Base-by-base conservation (phyloP, 2,113 vertebrate genomes). In the Myanophis thanlyinensis region DNA sequence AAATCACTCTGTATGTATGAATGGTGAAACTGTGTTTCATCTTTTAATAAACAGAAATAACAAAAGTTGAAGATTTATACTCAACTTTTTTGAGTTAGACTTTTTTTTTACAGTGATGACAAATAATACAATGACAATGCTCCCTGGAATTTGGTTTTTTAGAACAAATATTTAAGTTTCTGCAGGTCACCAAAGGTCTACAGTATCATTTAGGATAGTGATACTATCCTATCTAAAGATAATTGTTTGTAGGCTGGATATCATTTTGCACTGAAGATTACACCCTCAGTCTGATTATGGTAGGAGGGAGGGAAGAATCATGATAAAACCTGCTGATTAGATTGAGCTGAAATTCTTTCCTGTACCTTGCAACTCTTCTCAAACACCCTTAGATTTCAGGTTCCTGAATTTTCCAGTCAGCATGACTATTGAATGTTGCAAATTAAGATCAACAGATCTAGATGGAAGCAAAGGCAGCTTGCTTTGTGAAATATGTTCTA, bases 61-160 rank as follows among this genome's bases (percentile, higher is more conserved):
- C 46, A 59, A 51, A 56, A 85, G 11, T 46, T 30, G 20, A 85
- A n/a, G 67, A 53, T 73, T 53, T 59, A 25, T 53, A 49, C 30
- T 53, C 73, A 89, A 23, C 30, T 46, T 92, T 92, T 88, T n/a
- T 93, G 88, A 46, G 93, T 30, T 25, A 91, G 44, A 51, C 0
- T 0, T 93, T 87, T 93, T 87, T 94, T 93, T 89, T 35, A 3
- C 44, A 89, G 48, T 73, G 9, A 93, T 93, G 46, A 93, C 89
- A 46, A 85, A 73, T 40, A 91, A 73, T 85, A 22, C 73, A 87
- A 46, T 89, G 96, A 96, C 52, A 93, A 90, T 87, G 48, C 80
- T 30, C 93, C 95, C n/a, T 93, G 93, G 86, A 96, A 97, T 97
- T 96, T 93, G 90, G 95, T 94, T 95, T 92, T 90, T 89, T 25